A percentile compares a stretch with the other conserved stretches of the same genome.
Conservation (phyloP, 2,113 vertebrate genomes). For the Brachyhypopomus gauderio region DNA sequence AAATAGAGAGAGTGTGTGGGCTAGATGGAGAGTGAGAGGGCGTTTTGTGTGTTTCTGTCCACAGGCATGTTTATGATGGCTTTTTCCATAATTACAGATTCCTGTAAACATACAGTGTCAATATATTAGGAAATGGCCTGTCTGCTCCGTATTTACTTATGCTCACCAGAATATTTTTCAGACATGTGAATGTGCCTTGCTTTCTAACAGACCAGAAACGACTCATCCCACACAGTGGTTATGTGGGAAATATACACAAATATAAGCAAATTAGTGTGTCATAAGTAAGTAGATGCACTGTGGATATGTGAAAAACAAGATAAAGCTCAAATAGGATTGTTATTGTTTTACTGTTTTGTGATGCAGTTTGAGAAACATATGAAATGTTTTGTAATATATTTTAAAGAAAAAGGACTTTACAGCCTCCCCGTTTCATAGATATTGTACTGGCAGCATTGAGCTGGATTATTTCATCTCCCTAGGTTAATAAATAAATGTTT, state of each 20-base stretch:
- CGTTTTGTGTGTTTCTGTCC: conserved; percentile 39
- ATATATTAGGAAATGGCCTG: conserved; percentile 44
- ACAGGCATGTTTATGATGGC: conserved; percentile 43
- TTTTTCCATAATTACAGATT: conserved; percentile 36
- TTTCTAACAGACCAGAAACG: conserved; percentile 27
- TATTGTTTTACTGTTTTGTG: not conserved
- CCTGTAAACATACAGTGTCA: conserved; percentile 39
- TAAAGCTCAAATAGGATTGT: not conserved
- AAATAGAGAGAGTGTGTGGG: not conserved
- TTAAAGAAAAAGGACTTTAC: no score
- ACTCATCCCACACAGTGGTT: conserved; percentile 9
- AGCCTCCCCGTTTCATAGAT: no score
- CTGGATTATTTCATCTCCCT: no score
- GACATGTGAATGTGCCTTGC: conserved; percentile 38
- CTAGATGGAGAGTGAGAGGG: conserved; percentile 15
- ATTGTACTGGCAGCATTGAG: no score
- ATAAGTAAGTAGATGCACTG: not conserved
- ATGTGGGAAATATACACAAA: conserved; percentile 11
- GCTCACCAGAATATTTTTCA: conserved; percentile 40
- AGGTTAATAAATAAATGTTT: no score
- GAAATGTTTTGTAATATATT: not conserved
- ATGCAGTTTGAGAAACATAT: not conserved
- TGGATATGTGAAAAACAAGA: not conserved
- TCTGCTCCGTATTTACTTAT: conserved; percentile 42
- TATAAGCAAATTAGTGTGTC: conserved; percentile 19